Base-by-base conservation (phyloP, 2,113 vertebrate genomes). In the Archocentrus centrarchus region DNA sequence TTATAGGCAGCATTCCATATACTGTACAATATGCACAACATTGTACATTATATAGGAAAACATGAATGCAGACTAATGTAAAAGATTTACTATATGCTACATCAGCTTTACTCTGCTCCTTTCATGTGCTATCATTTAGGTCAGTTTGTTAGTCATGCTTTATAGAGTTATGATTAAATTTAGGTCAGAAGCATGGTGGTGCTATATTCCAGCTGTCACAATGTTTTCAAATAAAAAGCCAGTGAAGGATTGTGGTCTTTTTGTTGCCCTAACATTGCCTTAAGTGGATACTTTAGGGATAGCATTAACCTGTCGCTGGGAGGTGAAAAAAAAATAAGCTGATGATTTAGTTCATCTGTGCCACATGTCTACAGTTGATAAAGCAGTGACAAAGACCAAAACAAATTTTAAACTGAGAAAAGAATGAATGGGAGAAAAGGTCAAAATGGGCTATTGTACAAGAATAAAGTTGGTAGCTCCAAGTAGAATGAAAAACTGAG, bases 71-170 rank as follows among this genome's bases (percentile, higher is more conserved):
- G 22, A 59, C 22, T 3, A 47, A n/a, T 39, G 20, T 58, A 64
- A 62, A 18, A 0, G 50, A 61, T 50, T 64, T 39, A 17, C 41
- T 30, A 20, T 57, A 47, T 47, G 44, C 44, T 13, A 39, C 64
- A 44, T 53, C 22, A 27, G 14, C 20, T 39, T 66, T 55, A 63
- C 55, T 44, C 27, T 27, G 59, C 32, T 47, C 76, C 82, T 76
- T 86, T 82, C 47, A 82, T 44, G 22, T 24, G 18, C 53, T 35
- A 75, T 39, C 14, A 75, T 59, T 84, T 53, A 24, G 14, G 20
- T 80, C 32, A 58, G 58, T 80, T 89, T 37, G 81, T 75, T 77
- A 77, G 79, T 81, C 44, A 11, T 32, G 32, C 37, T 83, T 77
- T 50, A 63, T 79, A 78, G 73, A 64, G 77, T 64, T 58, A 44